Conservation (phyloP, 2,888 invertebrate species). For the Leptopilina drosophilae region DNA sequence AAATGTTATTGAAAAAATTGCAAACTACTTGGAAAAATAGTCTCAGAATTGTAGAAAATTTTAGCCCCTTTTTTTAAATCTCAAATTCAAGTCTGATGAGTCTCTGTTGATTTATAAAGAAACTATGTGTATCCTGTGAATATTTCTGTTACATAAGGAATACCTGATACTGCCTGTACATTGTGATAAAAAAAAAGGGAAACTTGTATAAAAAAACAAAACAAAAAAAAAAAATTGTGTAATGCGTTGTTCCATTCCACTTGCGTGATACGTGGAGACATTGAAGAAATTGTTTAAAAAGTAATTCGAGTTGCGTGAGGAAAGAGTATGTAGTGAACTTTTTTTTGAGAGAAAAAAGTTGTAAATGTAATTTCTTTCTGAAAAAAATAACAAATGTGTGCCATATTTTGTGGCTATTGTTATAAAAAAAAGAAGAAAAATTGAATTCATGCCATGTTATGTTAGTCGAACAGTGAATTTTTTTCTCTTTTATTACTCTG, state of each 20-base stretch:
- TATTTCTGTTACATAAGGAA: slow-evolving; percentile 34
- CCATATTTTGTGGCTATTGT: slow-evolving; percentile 38
- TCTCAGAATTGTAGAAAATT: not conserved
- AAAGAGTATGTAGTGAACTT: not conserved
- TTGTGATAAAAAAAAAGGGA: slow-evolving; percentile 37
- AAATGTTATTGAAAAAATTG: too few species aligned
- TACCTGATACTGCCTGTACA: slow-evolving; percentile 35
- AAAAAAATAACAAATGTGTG: slow-evolving; percentile 33
- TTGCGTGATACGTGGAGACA: slow-evolving; percentile 15
- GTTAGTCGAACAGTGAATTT: slow-evolving; percentile 28
- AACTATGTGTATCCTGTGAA: not conserved
- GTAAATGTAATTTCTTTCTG: slow-evolving; percentile 12
- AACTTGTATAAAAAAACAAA: slow-evolving; percentile 10
- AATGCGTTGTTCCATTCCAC: slow-evolving; percentile 35
- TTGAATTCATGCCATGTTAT: slow-evolving; percentile 40
- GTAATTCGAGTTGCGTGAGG: slow-evolving; percentile 16
- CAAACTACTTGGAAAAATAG: not conserved
- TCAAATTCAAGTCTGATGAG: slow-evolving; percentile 20
- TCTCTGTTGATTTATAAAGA: slow-evolving; percentile 24
- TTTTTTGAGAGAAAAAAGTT: slow-evolving; percentile 9
- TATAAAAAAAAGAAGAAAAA: slow-evolving; percentile 17
- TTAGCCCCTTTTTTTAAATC: not conserved
- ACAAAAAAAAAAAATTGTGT: not conserved
- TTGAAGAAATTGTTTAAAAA: slow-evolving; percentile 32
- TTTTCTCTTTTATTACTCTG: not conserved